phyloP scores from a whole-genome alignment of 2,797 vertebrate genomes.

The Clangula hyemalis region DNA sequence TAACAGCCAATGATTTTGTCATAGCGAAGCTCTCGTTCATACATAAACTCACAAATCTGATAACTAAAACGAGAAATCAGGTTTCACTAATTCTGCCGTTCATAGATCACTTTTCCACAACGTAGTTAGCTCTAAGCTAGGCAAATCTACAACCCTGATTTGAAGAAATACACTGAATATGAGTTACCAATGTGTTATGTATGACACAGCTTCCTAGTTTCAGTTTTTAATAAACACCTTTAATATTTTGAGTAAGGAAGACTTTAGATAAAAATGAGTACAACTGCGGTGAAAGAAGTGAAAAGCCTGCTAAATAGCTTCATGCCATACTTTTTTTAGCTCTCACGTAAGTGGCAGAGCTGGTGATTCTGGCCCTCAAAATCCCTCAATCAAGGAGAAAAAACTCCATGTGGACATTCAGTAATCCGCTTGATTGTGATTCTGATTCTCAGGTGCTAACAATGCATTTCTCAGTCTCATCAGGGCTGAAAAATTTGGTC shows the following conservation, averaged over 20 bases:
- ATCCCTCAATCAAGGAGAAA: background rate
- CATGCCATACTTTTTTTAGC: background rate
- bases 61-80: conserved; percentile 79
- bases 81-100: background rate
- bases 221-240: background rate
- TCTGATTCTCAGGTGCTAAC: background rate
- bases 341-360: background rate
- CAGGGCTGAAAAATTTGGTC: background rate
- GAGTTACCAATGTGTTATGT: background rate
- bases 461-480: background rate
- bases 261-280: background rate
- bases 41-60: conserved; percentile 97
- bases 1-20: conserved; percentile 93
- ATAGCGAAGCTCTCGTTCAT: conserved; percentile 90
- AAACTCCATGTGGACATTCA: background rate
- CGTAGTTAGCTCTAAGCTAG: background rate
- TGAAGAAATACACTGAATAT: background rate
- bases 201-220: background rate
- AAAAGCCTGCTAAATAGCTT: background rate
- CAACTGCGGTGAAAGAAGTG: background rate
- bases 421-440: no score
- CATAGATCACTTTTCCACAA: background rate
- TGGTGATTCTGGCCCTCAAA: background rate
- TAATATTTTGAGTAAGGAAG: background rate
- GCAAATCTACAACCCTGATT: background rate